Evolutionary conservation across 2,797 vertebrate genomes (phyloP), one percentile per base, ranked within the genome.

Genomic region (Hippocampus kuda): DNA sequence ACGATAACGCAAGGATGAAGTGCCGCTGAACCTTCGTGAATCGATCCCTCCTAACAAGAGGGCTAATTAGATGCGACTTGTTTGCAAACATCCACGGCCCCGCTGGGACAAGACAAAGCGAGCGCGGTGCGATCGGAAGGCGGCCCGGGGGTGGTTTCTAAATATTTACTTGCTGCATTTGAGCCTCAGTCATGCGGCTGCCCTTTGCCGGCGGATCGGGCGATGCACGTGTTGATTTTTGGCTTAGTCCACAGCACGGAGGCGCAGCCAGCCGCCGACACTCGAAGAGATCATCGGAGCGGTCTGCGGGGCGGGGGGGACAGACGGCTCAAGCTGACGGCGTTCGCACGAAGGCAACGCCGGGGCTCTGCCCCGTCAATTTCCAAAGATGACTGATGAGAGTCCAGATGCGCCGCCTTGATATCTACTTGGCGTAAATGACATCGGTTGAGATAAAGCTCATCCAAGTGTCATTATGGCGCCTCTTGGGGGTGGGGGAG

Each of bases 101-200:
- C 30, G 26, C 16, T 30, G 26, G 57, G 57, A 30, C 27, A 27
- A 60, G 57, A 18, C 26, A 30, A 60, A 16, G 15, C 7, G 13
- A 60, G 34, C 9, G 20, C 22, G 38, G 64, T 62, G 68, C 48
- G 66, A 51, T 60, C 27, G 10, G 30, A 30, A 61, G 34, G 59
- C 6, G 24, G 54, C 54, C 26, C 6, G 26, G 15, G 57, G 26
- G 27, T 3, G 12, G 70, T 76, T 76, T 64, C 49, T 68, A 70
- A 74, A 69, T 49, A 71, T 75, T 76, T 60, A 78, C 78, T 76
- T 75, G 62, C 60, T 61, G 70, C 76, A 65, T 77, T 77, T 42
- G 71, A 72, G 67, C 46, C 46, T 72, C 68, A 68, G 65, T 68
- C 60, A 65, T 72, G 66, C 1, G 59, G 68, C 64, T 72, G 73